Base-by-base conservation (phyloP, 2,797 vertebrate species). In the Coregonus suidteri region DNA sequence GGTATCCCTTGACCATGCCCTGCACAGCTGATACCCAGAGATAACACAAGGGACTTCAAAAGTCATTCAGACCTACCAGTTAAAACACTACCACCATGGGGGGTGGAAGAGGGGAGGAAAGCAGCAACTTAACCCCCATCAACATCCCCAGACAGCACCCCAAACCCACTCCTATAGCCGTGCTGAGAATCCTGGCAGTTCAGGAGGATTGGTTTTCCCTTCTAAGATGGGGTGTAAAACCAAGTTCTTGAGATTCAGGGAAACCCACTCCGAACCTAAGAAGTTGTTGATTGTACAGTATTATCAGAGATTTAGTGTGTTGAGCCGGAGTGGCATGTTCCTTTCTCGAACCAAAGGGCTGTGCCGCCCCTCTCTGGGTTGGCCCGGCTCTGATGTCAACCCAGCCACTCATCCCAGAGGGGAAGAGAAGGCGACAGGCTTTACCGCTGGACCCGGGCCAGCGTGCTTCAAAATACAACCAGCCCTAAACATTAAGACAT, bases 21-120 rank as follows among this genome's bases (percentile, higher is more conserved):
- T 41, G 74, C 78, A 75, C 84, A 87, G 87, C 89, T 89, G 88
- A 92, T 88, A 90, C 91, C 84, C 91, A 83, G 82, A 87, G 89
- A 92, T 93, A 86, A 92, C 89, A 86, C 56, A 54, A 74, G 52
- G 71, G 71, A 92, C 91, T 90, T 92, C 88, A 92, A 91, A 92
- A 89, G 89, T 77, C 79, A 86, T 87, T 79, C 31, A 77, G 84
- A 88, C 79, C 85, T 86, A 86, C 84, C 75, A 91, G 88, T 87
- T 91, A 91, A 91, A 92, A 92, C 86, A 90, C 73, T 68, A 87
- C 80, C 75, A 86, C 73, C 84, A 86, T 82, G 82, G 86, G 77
- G 73, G 53, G 53, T 72, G 25, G 20, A 30, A 71, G 73, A 83
- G 83, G 34, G 34, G 34, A 34, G 34, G 34, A 82, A 78, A 83